Conservation (phyloP, 2,888 invertebrate species). For the Ormyrus pomaceus region DNA sequence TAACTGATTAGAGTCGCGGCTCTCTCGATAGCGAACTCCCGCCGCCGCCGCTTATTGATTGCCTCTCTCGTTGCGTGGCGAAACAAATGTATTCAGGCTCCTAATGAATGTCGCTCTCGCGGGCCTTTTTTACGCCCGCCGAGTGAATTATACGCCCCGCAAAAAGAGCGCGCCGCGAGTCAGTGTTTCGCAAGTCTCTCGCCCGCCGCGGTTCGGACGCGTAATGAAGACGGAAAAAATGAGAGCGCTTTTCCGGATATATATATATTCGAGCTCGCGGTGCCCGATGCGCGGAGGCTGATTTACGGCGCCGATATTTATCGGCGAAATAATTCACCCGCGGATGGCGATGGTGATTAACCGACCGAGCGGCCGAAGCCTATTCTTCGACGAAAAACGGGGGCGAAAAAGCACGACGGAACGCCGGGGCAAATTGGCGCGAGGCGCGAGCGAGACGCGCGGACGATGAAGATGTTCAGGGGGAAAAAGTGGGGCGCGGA, state of each 20-base stretch:
- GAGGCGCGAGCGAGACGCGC: background rate
- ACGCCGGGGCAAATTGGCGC: background rate
- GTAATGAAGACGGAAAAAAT: background rate
- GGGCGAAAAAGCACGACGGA: slow-evolving; percentile 18
- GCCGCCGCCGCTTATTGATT: too few relatives aligned
- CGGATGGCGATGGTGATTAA: slow-evolving; percentile 28
- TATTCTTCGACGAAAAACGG: slow-evolving; percentile 15
- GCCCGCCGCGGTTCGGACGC: too few relatives aligned
- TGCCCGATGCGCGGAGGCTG: slow-evolving; percentile 27
- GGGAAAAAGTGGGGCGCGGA: background rate
- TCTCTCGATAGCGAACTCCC: too few relatives aligned
- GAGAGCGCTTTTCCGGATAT: slow-evolving; percentile 19
- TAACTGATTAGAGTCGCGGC: slow-evolving; percentile 43
- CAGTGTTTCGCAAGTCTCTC: too few relatives aligned
- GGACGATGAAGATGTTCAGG: background rate
- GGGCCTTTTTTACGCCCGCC: too few relatives aligned
- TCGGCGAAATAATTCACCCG: slow-evolving; percentile 47
- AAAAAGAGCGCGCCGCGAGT: too few relatives aligned
- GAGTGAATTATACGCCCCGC: too few relatives aligned
- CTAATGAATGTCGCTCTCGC: too few relatives aligned
- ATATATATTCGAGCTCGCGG: background rate
- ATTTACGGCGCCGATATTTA: slow-evolving; percentile 48
- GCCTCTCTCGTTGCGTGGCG: too few relatives aligned
- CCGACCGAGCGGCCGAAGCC: background rate
- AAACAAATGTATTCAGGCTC: too few relatives aligned